Conservation (phyloP, 2,113 vertebrate genomes). For the Malaclemys terrapin region DNA sequence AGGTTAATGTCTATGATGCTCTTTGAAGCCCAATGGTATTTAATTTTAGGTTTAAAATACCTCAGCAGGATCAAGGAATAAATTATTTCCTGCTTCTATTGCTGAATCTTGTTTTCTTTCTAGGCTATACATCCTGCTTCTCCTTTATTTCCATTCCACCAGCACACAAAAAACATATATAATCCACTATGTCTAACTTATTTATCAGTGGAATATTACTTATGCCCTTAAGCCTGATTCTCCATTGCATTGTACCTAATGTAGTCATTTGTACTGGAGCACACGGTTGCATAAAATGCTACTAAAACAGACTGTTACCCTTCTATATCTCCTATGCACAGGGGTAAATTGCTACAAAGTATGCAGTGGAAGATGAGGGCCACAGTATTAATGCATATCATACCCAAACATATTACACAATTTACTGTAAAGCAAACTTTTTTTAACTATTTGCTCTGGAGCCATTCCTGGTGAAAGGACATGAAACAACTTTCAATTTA, state of each 20-base stretch:
- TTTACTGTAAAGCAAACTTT: background rate
- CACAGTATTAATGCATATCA: background rate
- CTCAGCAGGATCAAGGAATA: background rate
- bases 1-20: background rate
- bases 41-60: background rate
- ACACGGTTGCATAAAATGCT: fast-evolving
- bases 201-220: background rate
- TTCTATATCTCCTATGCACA: background rate
- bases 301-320: background rate
- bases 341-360: background rate
- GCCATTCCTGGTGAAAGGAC: background rate
- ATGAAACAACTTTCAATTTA: slow-evolving; percentile 19
- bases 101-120: background rate
- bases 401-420: background rate
- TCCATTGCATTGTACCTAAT: background rate
- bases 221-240: background rate
- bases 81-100: background rate
- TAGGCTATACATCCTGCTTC: background rate
- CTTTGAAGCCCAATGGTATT: background rate
- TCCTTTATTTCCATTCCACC: background rate
- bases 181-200: background rate
- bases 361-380: background rate
- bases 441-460: background rate
- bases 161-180: background rate
- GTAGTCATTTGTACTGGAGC: background rate